A percentile compares a stretch with the other conserved stretches of the same genome.
Evolutionary conservation across 35 echinoderm and acorn worm genomes (phyloP).

Genomic region (Amphiura filiformis): DNA sequence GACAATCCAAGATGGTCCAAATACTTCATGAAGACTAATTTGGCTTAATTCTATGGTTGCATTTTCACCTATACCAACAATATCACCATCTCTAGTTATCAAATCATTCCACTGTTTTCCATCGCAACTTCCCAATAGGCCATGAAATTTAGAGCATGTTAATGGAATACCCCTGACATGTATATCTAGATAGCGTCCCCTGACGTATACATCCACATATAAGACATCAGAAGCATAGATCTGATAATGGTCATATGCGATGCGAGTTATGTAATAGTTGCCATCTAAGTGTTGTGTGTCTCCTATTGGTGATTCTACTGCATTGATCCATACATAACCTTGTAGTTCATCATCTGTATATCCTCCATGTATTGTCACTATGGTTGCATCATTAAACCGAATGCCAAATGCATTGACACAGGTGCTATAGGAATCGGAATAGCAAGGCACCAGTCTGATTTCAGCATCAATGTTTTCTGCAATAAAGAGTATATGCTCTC

Average conservation of each 20-base stretch:
- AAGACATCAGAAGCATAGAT: constrained; percentile 9
- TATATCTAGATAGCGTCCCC: constrained; percentile 68
- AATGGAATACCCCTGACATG: neutral
- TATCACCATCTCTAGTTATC: constrained; percentile 32
- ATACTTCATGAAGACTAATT: constrained; percentile 54
- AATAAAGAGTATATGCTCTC: constrained; percentile 53
- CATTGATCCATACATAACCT: constrained; percentile 61
- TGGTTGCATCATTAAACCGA: neutral
- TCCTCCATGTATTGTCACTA: constrained; percentile 65
- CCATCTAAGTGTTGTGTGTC: neutral
- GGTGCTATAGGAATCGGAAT: constrained; percentile 12
- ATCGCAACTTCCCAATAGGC: constrained; percentile 70
- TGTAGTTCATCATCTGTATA: constrained; percentile 59
- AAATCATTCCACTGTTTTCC: constrained; percentile 60
- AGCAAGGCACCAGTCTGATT: constrained; percentile 61
- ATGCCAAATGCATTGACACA: constrained; percentile 81
- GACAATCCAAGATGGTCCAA: constrained; percentile 55
- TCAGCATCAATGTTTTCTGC: constrained; percentile 34
- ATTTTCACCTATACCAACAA: constrained; percentile 25
- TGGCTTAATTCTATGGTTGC: constrained; percentile 44
- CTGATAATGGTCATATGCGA: constrained; percentile 56
- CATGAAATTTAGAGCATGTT: constrained; percentile 32
- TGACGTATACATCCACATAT: constrained; percentile 42
- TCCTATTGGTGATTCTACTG: constrained; percentile 2
- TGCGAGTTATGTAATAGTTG: constrained; percentile 20